Evolutionary conservation across 2,797 vertebrate genomes (phyloP).

Genomic region (Channa striata): DNA sequence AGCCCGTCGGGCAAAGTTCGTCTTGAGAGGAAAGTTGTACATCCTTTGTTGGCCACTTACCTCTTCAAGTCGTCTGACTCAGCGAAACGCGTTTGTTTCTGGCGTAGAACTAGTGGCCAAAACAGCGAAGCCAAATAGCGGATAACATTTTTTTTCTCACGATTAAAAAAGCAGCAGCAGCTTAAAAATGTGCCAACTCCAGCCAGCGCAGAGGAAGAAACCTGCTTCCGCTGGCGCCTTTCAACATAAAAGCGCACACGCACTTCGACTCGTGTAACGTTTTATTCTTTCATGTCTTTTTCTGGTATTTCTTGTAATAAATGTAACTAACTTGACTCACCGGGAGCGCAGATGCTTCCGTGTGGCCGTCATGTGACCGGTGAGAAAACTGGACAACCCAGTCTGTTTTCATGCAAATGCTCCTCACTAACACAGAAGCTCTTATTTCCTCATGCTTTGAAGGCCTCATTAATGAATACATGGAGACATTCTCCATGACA

Average conservation of each 20-base stretch:
- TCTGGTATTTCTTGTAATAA: background rate
- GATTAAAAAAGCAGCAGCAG: slow-evolving; percentile 3
- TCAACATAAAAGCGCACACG: slow-evolving; percentile 1
- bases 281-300: slow-evolving; percentile 54
- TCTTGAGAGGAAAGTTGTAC: background rate
- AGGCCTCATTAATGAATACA: background rate
- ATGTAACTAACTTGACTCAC: rapidly evolving
- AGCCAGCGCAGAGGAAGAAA: rapidly evolving
- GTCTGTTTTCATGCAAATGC: slow-evolving; percentile 12
- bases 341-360: slow-evolving; percentile 54
- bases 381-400: slow-evolving; percentile 17
- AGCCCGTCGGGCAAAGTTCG: slow-evolving; percentile 22
- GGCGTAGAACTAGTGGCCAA: background rate
- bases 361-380: slow-evolving; percentile 69
- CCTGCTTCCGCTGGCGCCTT: rapidly evolving
- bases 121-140: slow-evolving; percentile 36
- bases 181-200: rapidly evolving
- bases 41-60: slow-evolving; percentile 29
- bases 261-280: rapidly evolving
- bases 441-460: background rate
- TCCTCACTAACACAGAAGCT: background rate
- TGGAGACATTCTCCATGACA: background rate
- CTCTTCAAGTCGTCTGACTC: background rate
- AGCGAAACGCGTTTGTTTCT: background rate
- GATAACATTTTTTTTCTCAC: slow-evolving; percentile 62